phyloP scores from a whole-genome alignment of 2,113 vertebrate genomes.

The Nycticorax nycticorax region DNA sequence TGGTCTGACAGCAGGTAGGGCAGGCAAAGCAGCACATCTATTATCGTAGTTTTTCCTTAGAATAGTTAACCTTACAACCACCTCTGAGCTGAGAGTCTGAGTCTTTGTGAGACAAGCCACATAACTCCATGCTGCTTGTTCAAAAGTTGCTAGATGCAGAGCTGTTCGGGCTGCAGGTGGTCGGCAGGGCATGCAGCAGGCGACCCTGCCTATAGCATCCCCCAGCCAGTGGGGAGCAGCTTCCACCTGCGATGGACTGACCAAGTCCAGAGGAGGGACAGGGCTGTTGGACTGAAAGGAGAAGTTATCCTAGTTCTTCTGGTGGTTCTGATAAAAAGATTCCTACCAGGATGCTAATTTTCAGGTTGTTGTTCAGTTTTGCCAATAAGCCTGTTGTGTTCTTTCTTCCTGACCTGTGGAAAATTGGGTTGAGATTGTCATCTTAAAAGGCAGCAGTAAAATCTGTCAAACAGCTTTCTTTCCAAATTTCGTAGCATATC shows the following conservation, averaged over 20 bases:
- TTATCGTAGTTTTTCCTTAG: neutral
- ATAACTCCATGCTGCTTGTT: neutral
- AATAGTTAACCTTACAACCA: neutral
- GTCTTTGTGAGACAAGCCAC: neutral
- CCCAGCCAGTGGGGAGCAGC: neutral
- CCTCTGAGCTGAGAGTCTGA: neutral
- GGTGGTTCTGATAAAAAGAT: neutral
- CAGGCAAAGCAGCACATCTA: neutral
- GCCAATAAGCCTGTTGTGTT: neutral
- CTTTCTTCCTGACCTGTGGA: neutral
- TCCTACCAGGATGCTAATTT: neutral
- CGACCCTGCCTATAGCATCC: neutral
- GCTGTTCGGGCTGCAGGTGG: neutral
- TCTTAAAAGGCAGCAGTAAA: neutral
- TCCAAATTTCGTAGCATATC: neutral
- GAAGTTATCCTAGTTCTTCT: neutral
- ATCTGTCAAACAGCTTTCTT: neutral
- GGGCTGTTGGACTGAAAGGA: neutral
- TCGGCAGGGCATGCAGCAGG: rapidly evolving
- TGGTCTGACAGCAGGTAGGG: neutral
- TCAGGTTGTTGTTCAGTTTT: neutral
- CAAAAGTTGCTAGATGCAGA: neutral
- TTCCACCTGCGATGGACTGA: neutral
- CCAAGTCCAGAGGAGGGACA: neutral
- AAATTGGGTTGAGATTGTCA: neutral